Base-by-base conservation (phyloP, 2,888 invertebrate species). In the Seira musarum region DNA sequence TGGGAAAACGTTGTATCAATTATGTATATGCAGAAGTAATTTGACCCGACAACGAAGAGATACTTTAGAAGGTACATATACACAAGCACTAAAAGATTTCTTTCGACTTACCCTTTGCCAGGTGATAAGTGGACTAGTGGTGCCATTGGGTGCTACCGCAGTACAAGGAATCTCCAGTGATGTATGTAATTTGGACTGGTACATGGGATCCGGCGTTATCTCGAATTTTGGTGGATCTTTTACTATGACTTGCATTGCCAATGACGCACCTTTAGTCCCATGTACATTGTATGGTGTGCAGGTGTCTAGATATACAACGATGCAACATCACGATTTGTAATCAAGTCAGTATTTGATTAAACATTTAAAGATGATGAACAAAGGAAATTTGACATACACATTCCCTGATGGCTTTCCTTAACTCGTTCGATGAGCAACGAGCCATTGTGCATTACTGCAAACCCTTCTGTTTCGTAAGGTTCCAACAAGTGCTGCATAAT, bases 231-330 rank as follows among this genome's bases (percentile, higher is more conserved):
- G 98, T 53, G 98, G 98, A 89, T 98, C 98, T 88, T 96, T 92
- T 35, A 96, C 96, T 88, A 96, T 91, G 70, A 96, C 96, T 89
- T 94, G 94, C 90, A 93, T 92, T 46, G 92, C 91, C 86, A 94
- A 94, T 80, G 98, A 98, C 61, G 96, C 95, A 25, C 96, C 96
- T 88, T 96, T 96, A 22, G 96, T 96, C 84, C 98, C 98, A 89
- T 97, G 95, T 65, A 95, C 94, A 89, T 98, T 98, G 90, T 97
- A 96, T 61, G 98, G 98, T 81, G 96, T 95, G 90, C 98, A 98
- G 72, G 96, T 95, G 89, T 98, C n/a, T n/a, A n/a, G n/a, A n/a
- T n/a, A n/a, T n/a, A n/a, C n/a, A n/a, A n/a, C n/a, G n/a, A n/a
- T n/a, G n/a, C n/a, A n/a, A n/a, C n/a, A n/a, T n/a, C n/a, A n/a